Evolutionary conservation across 2,113 vertebrate species (phyloP), one percentile per base, ranked within the genome.

Genomic region (Myocastor coypus): DNA sequence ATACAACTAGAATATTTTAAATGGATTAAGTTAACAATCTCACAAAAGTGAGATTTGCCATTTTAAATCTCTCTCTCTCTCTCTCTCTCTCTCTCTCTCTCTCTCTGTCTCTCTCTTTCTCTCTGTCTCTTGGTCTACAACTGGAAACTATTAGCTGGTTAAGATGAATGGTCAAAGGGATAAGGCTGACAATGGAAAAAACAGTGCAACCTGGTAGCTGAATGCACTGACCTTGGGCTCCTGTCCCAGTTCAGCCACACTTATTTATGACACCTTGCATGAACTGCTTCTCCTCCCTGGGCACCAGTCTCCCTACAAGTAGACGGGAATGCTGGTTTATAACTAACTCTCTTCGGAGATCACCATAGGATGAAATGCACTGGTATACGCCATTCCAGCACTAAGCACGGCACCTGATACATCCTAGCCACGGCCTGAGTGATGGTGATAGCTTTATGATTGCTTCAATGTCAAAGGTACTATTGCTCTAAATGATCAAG

Each of bases 401-500:
- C 30, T 89, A 77, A 96, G 75, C 89, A 89, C 8, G 11, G 37
- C 78, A 96, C 73, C 86, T 96, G 93, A 91, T 69, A 63, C 28
- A 77, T 63, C 90, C 61, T 77, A 69, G 88, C 61, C 34, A 37
- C 50, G 84, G 50, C 19, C 55, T 64, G 42, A 89, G 32, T 83
- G 87, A 90, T 42, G 11, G 84, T 83, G 90, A 96, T 92, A 85
- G 46, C 64, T 84, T 78, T 81, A 40, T 89, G 91, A 92, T 75
- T 80, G 64, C 52, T 84, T 84, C 32, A 91, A 78, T 92, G 46
- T 91, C 83, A 89, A 86, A 92, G 86, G 91, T 94, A 71, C 87
- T 91, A 78, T 93, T 94, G 64, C 95, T 89, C 46, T 90, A 95
- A 96, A 88, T 92, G 57, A 85, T 94, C 50, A 87, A 92, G 57